Percentiles rank a stretch among this genome's conserved stretches.
These are phyloP conservation scores for Bibio marci DNA, from an alignment of 2,888 invertebrate genomes.

Conservation along the genomic window DNA sequence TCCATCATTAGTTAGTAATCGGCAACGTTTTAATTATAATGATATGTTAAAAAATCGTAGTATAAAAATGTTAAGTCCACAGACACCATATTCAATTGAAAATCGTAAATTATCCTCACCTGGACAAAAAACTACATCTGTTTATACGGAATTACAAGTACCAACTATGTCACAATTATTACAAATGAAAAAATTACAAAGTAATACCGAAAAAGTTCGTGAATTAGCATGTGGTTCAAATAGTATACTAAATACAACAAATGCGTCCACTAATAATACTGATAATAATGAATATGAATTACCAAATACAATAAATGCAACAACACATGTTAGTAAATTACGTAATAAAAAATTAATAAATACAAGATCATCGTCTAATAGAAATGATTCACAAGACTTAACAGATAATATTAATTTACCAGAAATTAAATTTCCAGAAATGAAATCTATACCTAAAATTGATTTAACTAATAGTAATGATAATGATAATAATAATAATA, in stretches of 20 bases:
- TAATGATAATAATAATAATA: slow-evolving; percentile 5
- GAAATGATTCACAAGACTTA: no score
- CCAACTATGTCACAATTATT: slow-evolving; percentile 46
- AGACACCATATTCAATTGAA: slow-evolving; percentile 15
- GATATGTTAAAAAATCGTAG: slow-evolving; percentile 16
- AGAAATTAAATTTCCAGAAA: neutral
- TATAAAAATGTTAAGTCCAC: slow-evolving; percentile 14
- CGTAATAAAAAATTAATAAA: neutral
- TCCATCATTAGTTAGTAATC: slow-evolving; percentile 10
- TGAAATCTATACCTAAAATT: no score
- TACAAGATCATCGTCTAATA: no score
- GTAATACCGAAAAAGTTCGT: slow-evolving; percentile 36
- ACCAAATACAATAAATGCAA: slow-evolving; percentile 6
- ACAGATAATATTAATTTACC: neutral
- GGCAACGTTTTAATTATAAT: slow-evolving; percentile 16
- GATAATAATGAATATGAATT: slow-evolving; percentile 13
- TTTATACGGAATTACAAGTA: slow-evolving; percentile 33
- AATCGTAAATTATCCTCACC: no score
- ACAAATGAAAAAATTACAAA: slow-evolving; percentile 41
- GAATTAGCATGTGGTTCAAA: slow-evolving; percentile 31
- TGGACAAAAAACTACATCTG: slow-evolving; percentile 6
- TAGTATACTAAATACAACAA: slow-evolving; percentile 21
- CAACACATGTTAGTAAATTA: neutral
- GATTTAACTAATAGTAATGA: slow-evolving; percentile 4
- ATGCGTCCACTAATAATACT: slow-evolving; percentile 6